Percentiles rank a stretch among this genome's conserved stretches.
Evolutionary conservation across 2,888 invertebrate genomes (phyloP).

Genomic region (Folsomia candida): DNA sequence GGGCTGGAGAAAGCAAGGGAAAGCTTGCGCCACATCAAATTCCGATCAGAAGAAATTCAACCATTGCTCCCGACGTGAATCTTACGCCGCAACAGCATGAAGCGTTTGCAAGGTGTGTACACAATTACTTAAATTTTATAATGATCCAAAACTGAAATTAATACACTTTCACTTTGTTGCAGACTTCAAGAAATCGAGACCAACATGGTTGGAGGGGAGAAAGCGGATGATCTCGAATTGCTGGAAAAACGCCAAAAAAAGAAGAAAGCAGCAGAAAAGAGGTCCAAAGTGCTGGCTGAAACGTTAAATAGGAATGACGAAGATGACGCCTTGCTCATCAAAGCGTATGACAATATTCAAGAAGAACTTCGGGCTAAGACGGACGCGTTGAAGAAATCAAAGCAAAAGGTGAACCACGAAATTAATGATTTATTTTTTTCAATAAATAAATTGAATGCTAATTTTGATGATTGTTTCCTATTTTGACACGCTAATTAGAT

Average conservation of each 20-base stretch:
- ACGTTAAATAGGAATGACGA: constrained; percentile 64
- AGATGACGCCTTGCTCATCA: constrained; percentile 65
- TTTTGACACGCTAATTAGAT: constrained; percentile 55
- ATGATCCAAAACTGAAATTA: too few species aligned
- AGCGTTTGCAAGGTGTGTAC: constrained; percentile 56
- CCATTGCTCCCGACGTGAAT: constrained; percentile 22
- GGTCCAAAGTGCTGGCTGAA: constrained; percentile 61
- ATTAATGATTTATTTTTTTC: neutral
- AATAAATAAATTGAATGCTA: neutral
- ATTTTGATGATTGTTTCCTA: neutral
- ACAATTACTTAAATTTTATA: neutral
- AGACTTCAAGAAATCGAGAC: constrained; percentile 66
- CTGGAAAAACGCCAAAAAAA: constrained; percentile 68
- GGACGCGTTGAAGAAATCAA: constrained; percentile 64
- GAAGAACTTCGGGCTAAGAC: constrained; percentile 73
- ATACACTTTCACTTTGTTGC: too few species aligned
- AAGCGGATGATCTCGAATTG: constrained; percentile 68
- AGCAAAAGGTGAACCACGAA: constrained; percentile 60
- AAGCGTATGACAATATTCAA: constrained; percentile 74
- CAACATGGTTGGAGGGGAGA: constrained; percentile 76
- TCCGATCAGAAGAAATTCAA: neutral
- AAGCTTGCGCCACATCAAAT: neutral
- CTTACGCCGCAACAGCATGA: constrained; percentile 54
- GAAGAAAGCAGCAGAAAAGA: constrained; percentile 65
- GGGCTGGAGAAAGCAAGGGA: neutral